Conservation (phyloP, 2,888 invertebrate genomes). For the Phalera bucephala region DNA sequence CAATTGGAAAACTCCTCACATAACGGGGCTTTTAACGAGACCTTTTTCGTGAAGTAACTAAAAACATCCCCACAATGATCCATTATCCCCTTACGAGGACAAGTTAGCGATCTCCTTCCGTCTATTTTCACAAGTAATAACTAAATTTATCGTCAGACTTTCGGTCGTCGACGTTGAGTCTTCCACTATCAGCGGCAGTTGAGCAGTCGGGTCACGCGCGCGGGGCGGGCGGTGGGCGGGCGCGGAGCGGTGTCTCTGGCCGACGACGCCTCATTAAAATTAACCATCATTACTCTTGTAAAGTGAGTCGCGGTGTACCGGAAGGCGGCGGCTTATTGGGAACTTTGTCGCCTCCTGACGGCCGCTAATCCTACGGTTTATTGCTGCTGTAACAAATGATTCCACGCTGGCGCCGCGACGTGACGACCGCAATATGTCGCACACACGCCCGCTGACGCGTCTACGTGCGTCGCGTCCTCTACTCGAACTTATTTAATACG, state of each 20-base stretch:
- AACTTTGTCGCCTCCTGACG: conserved; percentile 68
- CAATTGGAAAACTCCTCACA: conserved; percentile 75
- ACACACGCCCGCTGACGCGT: background rate
- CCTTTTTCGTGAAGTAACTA: conserved; percentile 75
- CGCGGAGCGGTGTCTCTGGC: conserved; percentile 47
- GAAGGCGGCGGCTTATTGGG: conserved; percentile 70
- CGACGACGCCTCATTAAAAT: conserved; percentile 81
- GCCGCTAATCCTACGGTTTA: conserved; percentile 72
- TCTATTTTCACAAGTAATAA: conserved; percentile 83
- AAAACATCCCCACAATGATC: conserved; percentile 78
- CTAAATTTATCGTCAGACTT: conserved; percentile 82
- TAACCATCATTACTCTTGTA: conserved; percentile 82
- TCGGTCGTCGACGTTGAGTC: conserved; percentile 64
- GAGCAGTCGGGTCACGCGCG: conserved; percentile 68
- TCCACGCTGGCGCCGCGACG: conserved; percentile 36
- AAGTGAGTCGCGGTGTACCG: conserved; percentile 65
- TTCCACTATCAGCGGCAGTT: conserved; percentile 72
- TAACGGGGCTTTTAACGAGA: conserved; percentile 76
- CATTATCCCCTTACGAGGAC: conserved; percentile 80
- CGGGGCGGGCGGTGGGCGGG: conserved; percentile 44
- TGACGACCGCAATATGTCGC: conserved; percentile 33
- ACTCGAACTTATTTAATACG: too few species aligned
- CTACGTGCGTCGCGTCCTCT: background rate
- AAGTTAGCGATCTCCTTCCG: conserved; percentile 82
- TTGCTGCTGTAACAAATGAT: conserved; percentile 75